Evolutionary conservation across 2,888 invertebrate species (phyloP), one percentile per base, ranked within the genome.

Genomic region (Trissoscelio sp.): DNA sequence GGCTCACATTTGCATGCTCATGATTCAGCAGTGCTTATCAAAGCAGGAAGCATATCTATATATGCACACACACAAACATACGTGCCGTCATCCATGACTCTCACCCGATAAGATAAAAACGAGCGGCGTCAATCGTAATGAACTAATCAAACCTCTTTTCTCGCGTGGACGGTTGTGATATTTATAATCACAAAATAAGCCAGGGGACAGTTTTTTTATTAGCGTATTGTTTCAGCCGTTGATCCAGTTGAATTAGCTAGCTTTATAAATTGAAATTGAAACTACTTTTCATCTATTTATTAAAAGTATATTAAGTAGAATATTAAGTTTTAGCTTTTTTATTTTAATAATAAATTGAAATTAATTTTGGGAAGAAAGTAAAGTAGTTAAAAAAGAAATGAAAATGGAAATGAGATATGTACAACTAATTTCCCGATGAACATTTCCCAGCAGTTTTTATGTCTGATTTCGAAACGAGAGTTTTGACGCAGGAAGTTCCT

Each of bases 1-100:
- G 28, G 51, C 58, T 66, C 58, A 51, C 58, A 73, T 69, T 74
- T 79, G 67, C 79, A 73, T 72, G 66, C 64, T 53, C 67, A 60
- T 70, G 57, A 78, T 70, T 78, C 55, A 78, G 57, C 70, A 64
- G 51, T 51, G 70, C 53, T 80, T 80, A 80, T 80, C 80, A 75
- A 66, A 80, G 75, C 75, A 75, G 80, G 80, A 80, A 80, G 67
- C 37, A 44, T 60, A 67, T 78, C 46, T 77, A 64, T 64, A 42
- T 44, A 12, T 34, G 28, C 55, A 31, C 44, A n/a, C 55, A 31
- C 2, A 62, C 37, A 24, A 55, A 44, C 39, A 55, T 20, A 70
- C 18, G 22, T 28, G 28, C n/a, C 46, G 53, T 77, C 79, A 72
- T 58, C 57, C 64, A 48, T 66, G 69, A 58, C 66, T 64, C 53